A percentile compares a stretch with the other conserved stretches of the same genome.
phyloP scores from a whole-genome alignment of 1,140 invertebrate species.

The Drepana arcuata region DNA sequence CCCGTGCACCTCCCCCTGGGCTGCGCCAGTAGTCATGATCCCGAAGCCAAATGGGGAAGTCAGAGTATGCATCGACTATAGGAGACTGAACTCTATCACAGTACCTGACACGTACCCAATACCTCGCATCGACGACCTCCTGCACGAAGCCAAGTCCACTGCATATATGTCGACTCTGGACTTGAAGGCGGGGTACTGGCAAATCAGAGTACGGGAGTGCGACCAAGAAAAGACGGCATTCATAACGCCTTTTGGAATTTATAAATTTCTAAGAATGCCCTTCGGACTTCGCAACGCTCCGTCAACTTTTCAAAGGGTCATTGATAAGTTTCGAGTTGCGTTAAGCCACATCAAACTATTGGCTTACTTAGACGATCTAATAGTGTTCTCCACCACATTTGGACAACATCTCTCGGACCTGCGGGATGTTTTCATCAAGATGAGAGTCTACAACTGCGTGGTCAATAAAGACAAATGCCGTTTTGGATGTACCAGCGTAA shows the following conservation, averaged over 20 bases:
- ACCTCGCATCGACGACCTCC: constrained; percentile 56
- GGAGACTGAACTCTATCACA: constrained; percentile 34
- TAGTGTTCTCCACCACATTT: constrained; percentile 10
- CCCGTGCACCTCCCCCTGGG: constrained; percentile 16
- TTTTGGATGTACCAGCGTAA: constrained; percentile 5
- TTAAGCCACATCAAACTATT: constrained; percentile 4
- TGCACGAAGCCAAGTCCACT: constrained; percentile 32
- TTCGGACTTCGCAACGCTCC: constrained; percentile 48
- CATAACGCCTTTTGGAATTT: constrained; percentile 37
- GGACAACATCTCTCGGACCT: constrained; percentile 7
- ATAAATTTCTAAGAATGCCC: constrained; percentile 51
- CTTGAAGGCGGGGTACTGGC: constrained; percentile 39
- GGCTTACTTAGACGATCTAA: constrained; percentile 20
- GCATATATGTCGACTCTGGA: constrained; percentile 42
- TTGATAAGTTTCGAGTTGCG: constrained; percentile 6
- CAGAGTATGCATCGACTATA: constrained; percentile 18
- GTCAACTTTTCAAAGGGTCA: constrained; percentile 12
- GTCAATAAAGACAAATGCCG: constrained; percentile 9
- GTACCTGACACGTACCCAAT: constrained; percentile 50
- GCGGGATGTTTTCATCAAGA: neutral
- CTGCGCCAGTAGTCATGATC: constrained; percentile 18
- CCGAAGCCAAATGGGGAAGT: constrained; percentile 11
- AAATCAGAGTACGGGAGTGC: constrained; percentile 26
- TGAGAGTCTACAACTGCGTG: constrained; percentile 5
- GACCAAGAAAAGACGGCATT: constrained; percentile 53